Evolutionary conservation across 2,888 invertebrate species (phyloP).

Genomic region (Archips crataeganus): DNA sequence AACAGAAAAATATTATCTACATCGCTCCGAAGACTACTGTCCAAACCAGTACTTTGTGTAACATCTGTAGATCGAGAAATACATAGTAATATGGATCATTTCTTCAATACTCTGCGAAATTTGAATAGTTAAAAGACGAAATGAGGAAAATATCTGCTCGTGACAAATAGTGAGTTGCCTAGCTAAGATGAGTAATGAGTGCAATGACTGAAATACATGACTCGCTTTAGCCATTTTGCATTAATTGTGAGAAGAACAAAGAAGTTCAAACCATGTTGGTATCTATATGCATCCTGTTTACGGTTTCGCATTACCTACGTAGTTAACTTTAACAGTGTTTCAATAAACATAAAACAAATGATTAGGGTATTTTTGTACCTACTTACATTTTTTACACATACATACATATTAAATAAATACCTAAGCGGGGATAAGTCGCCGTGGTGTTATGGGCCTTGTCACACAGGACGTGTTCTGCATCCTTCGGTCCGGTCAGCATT

Average conservation of each 20-base stretch:
- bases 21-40: too few species aligned
- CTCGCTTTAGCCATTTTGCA: background rate
- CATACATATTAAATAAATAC: too few species aligned
- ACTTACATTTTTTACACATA: too few species aligned
- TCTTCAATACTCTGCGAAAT: background rate
- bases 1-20: too few species aligned
- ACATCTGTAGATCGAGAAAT: too few species aligned
- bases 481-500: too few species aligned
- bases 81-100: background rate
- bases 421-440: too few species aligned
- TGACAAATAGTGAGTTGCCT: background rate
- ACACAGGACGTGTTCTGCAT: too few species aligned
- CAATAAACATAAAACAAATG: too few species aligned
- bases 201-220: conserved; percentile 20
- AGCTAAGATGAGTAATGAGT: conserved; percentile 5
- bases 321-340: background rate
- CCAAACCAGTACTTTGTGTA: too few species aligned
- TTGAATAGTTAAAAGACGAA: background rate
- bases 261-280: conserved; percentile 7
- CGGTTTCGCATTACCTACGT: conserved; percentile 2
- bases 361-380: too few species aligned
- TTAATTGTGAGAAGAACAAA: conserved; percentile 15
- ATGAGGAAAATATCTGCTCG: conserved; percentile 4
- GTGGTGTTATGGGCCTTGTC: too few species aligned
- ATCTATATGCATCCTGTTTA: conserved; percentile 12